phyloP scores from a whole-genome alignment of 2,797 vertebrate species.

The Acrossocheilus fasciatus region DNA sequence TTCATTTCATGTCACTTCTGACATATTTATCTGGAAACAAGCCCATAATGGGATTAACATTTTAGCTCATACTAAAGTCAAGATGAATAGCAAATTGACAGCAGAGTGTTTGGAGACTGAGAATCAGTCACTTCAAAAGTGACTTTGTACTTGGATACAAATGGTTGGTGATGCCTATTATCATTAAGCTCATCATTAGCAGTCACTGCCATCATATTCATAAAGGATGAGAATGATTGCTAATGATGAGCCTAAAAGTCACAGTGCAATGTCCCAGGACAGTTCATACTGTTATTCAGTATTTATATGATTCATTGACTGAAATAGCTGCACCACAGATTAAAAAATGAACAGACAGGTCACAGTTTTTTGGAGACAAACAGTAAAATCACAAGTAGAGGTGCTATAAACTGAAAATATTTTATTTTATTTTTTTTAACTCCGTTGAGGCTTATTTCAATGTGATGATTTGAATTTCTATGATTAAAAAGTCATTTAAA shows the following conservation, averaged over 20 bases:
- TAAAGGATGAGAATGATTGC: not conserved
- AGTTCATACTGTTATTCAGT: not conserved
- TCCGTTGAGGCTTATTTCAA: conserved; percentile 4
- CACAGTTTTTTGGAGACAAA: not conserved
- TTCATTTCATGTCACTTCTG: not conserved
- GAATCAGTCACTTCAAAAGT: not conserved
- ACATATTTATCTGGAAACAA: not conserved
- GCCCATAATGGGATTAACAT: not conserved
- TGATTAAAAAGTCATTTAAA: not conserved
- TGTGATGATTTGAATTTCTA: conserved; percentile 7
- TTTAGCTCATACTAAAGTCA: not conserved
- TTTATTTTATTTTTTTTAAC: conserved; percentile 11
- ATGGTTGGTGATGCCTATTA: not conserved
- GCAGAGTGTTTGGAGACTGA: not conserved
- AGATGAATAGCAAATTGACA: not conserved
- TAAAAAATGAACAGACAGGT: not conserved
- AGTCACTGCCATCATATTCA: not conserved
- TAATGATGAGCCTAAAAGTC: conserved; percentile 2
- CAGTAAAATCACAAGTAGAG: not conserved
- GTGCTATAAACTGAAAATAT: not conserved
- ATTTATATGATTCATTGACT: not conserved
- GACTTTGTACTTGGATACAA: not conserved
- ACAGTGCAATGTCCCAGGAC: not conserved
- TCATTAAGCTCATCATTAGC: conserved; percentile 5
- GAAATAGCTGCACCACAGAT: not conserved